These are phyloP conservation scores for Timema podura DNA, from an alignment of 2,888 invertebrate species.

Conservation along the genomic window DNA sequence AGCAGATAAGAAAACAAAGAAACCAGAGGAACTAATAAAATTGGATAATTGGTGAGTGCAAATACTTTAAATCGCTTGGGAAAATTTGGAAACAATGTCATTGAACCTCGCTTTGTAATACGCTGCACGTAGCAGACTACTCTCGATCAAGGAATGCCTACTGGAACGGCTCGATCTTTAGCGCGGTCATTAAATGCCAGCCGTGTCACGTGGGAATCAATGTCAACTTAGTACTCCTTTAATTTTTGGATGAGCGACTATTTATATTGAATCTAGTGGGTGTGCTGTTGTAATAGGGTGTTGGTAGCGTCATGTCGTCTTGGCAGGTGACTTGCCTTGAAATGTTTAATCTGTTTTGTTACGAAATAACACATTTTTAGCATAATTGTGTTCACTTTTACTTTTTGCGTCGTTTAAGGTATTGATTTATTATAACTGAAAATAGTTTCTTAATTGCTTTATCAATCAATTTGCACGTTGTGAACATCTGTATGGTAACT, in stretches of 20 bases:
- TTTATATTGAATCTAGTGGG: constrained; percentile 55
- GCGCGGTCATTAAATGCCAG: constrained; percentile 36
- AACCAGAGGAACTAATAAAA: constrained; percentile 90
- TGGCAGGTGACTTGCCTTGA: constrained; percentile 32
- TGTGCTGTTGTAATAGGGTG: constrained; percentile 36
- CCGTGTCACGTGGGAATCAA: constrained; percentile 65
- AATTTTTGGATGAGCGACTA: constrained; percentile 51
- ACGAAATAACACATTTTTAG: not conserved
- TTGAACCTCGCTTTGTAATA: constrained; percentile 43
- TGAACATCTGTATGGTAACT: constrained; percentile 20
- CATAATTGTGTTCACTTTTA: no score
- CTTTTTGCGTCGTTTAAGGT: no score
- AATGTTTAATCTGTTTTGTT: constrained; percentile 16
- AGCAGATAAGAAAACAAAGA: constrained; percentile 86
- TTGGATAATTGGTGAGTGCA: constrained; percentile 89
- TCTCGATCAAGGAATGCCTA: constrained; percentile 35
- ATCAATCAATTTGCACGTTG: no score
- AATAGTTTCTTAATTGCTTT: no score
- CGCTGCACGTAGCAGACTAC: constrained; percentile 40
- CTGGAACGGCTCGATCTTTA: constrained; percentile 35
- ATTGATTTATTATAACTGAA: no score
- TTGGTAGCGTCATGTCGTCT: constrained; percentile 34
- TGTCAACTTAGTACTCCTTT: constrained; percentile 59
- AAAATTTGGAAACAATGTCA: constrained; percentile 38
- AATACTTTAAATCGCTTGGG: constrained; percentile 16